Conservation (phyloP, 2,888 invertebrate genomes). For the Rotaria sp. region DNA sequence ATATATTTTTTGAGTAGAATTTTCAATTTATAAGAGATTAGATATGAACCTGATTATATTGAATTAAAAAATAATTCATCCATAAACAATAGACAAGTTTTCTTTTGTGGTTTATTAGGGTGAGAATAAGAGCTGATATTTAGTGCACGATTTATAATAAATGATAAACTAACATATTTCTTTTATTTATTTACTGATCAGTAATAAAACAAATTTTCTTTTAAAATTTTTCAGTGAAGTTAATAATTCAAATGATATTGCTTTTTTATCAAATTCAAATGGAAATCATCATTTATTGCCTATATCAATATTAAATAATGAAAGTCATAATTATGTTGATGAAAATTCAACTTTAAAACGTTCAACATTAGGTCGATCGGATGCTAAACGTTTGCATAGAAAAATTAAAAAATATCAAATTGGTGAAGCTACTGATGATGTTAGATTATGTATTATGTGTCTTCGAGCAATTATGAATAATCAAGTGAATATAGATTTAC, state of each 20-base stretch:
- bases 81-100: background rate
- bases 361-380: background rate
- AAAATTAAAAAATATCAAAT: slow-evolving; percentile 37
- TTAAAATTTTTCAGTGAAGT: background rate
- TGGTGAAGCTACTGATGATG: slow-evolving; percentile 64
- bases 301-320: background rate
- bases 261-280: background rate
- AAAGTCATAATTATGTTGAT: background rate
- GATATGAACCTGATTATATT: background rate
- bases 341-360: slow-evolving; percentile 2
- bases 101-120: background rate
- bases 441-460: slow-evolving; percentile 97
- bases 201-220: background rate
- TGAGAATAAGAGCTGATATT: background rate
- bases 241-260: background rate
- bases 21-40: background rate
- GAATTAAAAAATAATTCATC: background rate
- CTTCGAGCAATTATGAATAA: slow-evolving; percentile 99
- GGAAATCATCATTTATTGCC: background rate
- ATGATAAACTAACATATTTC: background rate
- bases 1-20: background rate
- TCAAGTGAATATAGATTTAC: slow-evolving; percentile 60
- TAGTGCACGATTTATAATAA: background rate
- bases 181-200: background rate
- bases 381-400: background rate